phyloP scores from a whole-genome alignment of 1,140 invertebrate species.

The Bemisia tabaci region DNA sequence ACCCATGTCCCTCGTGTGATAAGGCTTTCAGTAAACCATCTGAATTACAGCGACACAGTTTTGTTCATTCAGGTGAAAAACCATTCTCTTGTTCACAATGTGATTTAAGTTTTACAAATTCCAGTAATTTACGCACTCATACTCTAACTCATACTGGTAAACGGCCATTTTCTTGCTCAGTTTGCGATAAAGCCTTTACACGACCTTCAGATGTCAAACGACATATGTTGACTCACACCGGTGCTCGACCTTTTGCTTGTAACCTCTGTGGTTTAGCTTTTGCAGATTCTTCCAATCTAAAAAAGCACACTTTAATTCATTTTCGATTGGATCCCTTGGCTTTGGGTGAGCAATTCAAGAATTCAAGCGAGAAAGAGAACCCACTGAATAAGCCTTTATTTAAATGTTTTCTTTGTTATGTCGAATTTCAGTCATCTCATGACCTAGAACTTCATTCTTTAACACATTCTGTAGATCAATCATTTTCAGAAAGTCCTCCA shows the following conservation, averaged over 20 bases:
- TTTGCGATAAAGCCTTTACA: constrained; percentile 45
- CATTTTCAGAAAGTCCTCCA: constrained; percentile 11
- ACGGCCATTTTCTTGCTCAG: constrained; percentile 45
- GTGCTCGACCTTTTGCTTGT: constrained; percentile 21
- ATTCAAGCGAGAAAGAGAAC: neutral
- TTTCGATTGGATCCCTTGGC: neutral
- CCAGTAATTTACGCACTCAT: constrained; percentile 41
- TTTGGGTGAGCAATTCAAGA: constrained; percentile 1
- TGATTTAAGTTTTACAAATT: constrained; percentile 33
- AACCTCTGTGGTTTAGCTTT: constrained; percentile 21
- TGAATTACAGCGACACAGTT: constrained; percentile 21
- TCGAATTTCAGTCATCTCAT: neutral
- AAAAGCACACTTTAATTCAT: constrained; percentile 21
- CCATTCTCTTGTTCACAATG: constrained; percentile 56
- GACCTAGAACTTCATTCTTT: neutral
- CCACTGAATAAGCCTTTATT: neutral
- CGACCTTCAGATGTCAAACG: constrained; percentile 43
- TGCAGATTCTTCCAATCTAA: constrained; percentile 22
- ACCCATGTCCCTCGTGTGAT: constrained; percentile 40
- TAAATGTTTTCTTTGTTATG: neutral
- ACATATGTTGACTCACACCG: constrained; percentile 32
- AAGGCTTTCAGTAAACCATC: constrained; percentile 32
- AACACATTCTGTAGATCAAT: constrained; percentile 1
- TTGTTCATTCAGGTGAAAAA: constrained; percentile 40
- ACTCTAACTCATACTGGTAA: constrained; percentile 45